These are phyloP conservation scores for Alouatta palliata DNA, from an alignment of 2,113 vertebrate species.

Conservation along the genomic window DNA sequence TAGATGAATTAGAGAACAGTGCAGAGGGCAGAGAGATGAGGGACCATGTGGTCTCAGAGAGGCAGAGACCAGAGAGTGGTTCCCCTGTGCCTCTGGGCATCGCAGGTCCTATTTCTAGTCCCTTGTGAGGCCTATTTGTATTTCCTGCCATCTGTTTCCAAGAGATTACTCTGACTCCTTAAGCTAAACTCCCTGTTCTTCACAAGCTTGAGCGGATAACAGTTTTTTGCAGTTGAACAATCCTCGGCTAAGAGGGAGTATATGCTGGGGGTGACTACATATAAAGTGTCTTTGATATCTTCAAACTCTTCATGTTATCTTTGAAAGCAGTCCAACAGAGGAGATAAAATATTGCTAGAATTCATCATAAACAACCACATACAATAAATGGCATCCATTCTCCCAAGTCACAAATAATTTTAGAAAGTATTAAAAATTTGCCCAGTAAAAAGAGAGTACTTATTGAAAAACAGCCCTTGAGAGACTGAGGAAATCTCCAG, in stretches of 20 bases:
- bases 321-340: not conserved
- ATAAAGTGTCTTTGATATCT: not conserved
- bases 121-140: not conserved
- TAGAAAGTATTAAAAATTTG: conserved; percentile 11
- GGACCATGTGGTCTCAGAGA: not conserved
- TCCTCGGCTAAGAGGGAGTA: not conserved
- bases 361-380: not conserved
- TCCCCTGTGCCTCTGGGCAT: not conserved
- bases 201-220: not conserved
- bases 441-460: not conserved
- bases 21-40: not conserved
- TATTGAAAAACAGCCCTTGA: not conserved
- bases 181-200: not conserved
- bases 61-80: not conserved
- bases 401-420: conserved; percentile 4
- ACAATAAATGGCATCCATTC: not conserved
- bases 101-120: not conserved
- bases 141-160: not conserved
- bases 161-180: not conserved
- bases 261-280: not conserved
- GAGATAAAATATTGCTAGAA: conserved; percentile 23
- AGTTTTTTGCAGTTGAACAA: not conserved
- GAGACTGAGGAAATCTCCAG: not conserved
- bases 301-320: conserved; percentile 9
- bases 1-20: not conserved